Percentiles rank a stretch among this genome's conserved stretches.
Conservation (phyloP, 2,888 invertebrate species). For the Muschampia plurimacula region DNA sequence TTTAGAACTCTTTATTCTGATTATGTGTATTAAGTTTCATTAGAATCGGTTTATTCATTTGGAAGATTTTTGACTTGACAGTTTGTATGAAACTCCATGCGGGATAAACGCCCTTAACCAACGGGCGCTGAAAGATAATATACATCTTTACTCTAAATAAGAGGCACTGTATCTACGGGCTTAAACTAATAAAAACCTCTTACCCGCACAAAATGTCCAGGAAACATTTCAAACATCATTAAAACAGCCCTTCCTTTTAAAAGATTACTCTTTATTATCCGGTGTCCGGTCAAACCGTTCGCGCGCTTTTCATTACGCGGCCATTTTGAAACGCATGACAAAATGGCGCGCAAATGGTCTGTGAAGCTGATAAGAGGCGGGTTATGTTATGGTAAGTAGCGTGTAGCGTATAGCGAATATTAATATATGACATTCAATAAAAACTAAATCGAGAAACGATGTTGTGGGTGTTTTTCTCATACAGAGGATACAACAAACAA, state of each 20-base stretch:
- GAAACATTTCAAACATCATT: conserved; percentile 13
- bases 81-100: too few species aligned
- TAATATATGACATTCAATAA: neutral
- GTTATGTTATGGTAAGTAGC: neutral
- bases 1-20: too few species aligned
- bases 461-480: too few species aligned
- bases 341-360: conserved; percentile 32
- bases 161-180: neutral
- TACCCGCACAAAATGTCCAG: neutral
- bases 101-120: too few species aligned
- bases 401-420: conserved; percentile 5
- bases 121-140: too few species aligned
- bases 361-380: conserved; percentile 28
- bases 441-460: too few species aligned
- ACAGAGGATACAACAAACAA: too few species aligned
- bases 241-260: neutral
- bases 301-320: conserved; percentile 28
- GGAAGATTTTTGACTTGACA: too few species aligned
- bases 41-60: too few species aligned
- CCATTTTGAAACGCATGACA: conserved; percentile 32
- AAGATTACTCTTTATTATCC: conserved; percentile 22
- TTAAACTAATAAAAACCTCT: neutral
- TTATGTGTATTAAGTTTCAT: too few species aligned
- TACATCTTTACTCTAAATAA: too few species aligned
- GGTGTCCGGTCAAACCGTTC: conserved; percentile 18